Conservation (phyloP, 2,797 vertebrate species). For the Hypotaenidia okinawae region DNA sequence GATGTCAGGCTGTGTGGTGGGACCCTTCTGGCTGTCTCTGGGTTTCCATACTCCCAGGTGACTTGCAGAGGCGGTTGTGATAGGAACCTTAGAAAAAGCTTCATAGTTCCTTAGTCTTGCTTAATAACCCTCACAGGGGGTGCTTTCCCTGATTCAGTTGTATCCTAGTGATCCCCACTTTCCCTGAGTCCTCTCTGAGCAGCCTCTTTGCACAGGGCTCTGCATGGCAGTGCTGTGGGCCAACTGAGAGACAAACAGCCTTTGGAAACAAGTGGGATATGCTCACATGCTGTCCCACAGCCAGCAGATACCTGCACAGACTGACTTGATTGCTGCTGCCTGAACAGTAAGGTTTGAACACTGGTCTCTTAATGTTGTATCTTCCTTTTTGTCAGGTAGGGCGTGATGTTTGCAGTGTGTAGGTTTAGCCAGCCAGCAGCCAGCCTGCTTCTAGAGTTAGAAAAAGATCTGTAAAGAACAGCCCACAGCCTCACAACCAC, state of each 20-base stretch:
- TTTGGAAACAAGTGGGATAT: not conserved
- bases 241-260: not conserved
- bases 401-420: rapidly evolving
- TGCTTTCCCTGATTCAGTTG: not conserved
- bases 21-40: not conserved
- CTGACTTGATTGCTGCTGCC: not conserved
- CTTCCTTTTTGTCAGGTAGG: not conserved
- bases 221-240: not conserved
- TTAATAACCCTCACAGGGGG: not conserved
- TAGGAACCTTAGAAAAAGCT: not conserved
- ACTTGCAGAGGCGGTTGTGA: rapidly evolving
- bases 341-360: not conserved
- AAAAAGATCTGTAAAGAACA: not conserved
- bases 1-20: rapidly evolving
- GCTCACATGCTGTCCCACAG: not conserved
- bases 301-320: not conserved
- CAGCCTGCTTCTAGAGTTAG: not conserved
- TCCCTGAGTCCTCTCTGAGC: not conserved
- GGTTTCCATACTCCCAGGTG: not conserved
- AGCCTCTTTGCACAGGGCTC: not conserved
- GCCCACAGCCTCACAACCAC: not conserved
- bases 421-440: not conserved
- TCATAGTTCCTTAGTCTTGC: not conserved
- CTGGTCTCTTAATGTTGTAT: not conserved
- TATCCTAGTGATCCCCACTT: not conserved